Conservation (phyloP, 2,888 invertebrate genomes). For the Leucania comma region DNA sequence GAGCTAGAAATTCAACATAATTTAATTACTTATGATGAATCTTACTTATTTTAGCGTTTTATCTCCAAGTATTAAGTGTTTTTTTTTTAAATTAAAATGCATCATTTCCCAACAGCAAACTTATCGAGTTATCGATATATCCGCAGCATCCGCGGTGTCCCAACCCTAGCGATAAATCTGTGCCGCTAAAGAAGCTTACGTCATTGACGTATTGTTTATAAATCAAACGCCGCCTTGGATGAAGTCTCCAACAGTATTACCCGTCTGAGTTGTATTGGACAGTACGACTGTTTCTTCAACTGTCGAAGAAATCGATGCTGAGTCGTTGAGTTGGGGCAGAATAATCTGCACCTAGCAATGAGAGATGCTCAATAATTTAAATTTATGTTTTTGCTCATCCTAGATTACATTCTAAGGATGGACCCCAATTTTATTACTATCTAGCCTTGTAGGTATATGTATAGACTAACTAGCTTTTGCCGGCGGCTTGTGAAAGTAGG, state of each 20-base stretch:
- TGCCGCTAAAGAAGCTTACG: slow-evolving; percentile 90
- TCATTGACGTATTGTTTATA: slow-evolving; percentile 90
- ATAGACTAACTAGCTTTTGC: too few relatives aligned
- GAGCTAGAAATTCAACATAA: too few relatives aligned
- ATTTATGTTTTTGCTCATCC: too few relatives aligned
- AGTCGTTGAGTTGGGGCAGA: not conserved
- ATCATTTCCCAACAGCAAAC: not conserved
- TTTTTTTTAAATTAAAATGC: too few relatives aligned
- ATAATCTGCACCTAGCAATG: too few relatives aligned
- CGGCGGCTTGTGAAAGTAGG: too few relatives aligned
- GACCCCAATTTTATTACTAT: too few relatives aligned
- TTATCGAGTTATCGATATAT: slow-evolving; percentile 43
- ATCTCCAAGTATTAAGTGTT: too few relatives aligned
- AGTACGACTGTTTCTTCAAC: slow-evolving; percentile 22
- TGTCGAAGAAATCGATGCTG: not conserved
- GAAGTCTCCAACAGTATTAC: slow-evolving; percentile 66
- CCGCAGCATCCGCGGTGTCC: slow-evolving; percentile 65
- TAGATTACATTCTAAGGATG: too few relatives aligned
- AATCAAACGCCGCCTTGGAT: slow-evolving; percentile 82
- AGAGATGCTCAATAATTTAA: not conserved
- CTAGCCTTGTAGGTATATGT: too few relatives aligned
- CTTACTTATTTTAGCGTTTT: too few relatives aligned
- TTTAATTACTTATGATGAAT: too few relatives aligned
- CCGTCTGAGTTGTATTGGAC: slow-evolving; percentile 54
- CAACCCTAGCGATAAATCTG: slow-evolving; percentile 88